Evolutionary conservation across 2,113 vertebrate genomes (phyloP).

Genomic region (Perca flavescens): DNA sequence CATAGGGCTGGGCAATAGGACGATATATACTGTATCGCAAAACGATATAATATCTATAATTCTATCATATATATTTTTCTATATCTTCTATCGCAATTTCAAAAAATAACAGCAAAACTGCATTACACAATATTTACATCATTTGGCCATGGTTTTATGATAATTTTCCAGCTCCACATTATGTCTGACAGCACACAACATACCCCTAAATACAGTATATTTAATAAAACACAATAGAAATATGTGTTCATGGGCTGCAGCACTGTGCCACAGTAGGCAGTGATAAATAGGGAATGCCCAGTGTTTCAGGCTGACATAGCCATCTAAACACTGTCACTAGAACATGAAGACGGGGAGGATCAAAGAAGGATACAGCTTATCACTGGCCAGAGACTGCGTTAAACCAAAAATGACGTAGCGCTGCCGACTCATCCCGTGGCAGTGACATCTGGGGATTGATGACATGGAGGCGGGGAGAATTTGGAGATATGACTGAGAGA

Average conservation of each 20-base stretch:
- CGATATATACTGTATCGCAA: no score
- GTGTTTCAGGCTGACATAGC: slow-evolving; percentile 26
- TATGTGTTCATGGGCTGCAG: neutral
- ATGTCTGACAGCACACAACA: neutral
- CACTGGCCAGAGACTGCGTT: slow-evolving; percentile 52
- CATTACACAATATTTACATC: no score
- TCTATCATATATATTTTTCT: no score
- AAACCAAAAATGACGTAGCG: slow-evolving; percentile 45
- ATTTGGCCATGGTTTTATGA: no score
- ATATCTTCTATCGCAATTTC: no score
- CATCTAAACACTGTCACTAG: slow-evolving; percentile 42
- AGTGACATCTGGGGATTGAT: slow-evolving; percentile 22
- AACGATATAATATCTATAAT: no score
- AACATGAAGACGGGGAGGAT: slow-evolving; percentile 46
- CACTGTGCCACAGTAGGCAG: slow-evolving; percentile 1
- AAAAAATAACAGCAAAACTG: no score
- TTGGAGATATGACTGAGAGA: slow-evolving; percentile 21
- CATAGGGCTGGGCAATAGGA: no score
- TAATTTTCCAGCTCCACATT: neutral
- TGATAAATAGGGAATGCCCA: slow-evolving; percentile 7
- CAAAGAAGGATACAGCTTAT: slow-evolving; percentile 37
- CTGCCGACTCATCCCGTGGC: slow-evolving; percentile 46
- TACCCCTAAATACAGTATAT: neutral
- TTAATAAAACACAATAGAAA: neutral
- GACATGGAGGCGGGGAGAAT: slow-evolving; percentile 27